Conservation (phyloP, 2,888 invertebrate genomes). For the Plebejus melissa region DNA sequence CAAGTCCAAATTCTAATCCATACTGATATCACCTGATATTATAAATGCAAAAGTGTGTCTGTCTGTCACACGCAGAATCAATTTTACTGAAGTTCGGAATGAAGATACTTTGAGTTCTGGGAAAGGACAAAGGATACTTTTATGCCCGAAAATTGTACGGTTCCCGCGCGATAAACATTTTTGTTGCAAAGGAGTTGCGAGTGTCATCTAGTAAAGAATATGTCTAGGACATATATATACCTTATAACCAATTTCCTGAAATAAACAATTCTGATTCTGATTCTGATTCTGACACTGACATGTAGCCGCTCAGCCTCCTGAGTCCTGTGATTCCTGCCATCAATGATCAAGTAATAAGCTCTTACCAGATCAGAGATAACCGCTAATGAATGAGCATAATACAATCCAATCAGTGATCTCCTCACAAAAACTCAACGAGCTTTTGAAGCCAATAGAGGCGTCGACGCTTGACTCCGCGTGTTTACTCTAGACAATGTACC, state of each 20-base stretch:
- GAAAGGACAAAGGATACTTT: no score
- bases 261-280: no score
- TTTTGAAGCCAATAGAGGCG: constrained; percentile 2
- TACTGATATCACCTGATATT: no score
- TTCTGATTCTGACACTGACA: neutral
- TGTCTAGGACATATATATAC: neutral
- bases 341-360: neutral
- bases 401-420: constrained; percentile 16
- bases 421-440: neutral
- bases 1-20: neutral
- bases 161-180: no score
- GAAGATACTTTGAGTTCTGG: no score
- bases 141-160: no score
- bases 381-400: neutral
- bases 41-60: no score
- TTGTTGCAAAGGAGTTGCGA: no score
- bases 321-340: neutral
- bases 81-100: no score
- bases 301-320: neutral
- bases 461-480: constrained; percentile 3
- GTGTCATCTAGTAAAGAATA: neutral
- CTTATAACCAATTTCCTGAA: no score
- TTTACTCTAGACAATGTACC: constrained; percentile 26
- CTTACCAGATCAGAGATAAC: neutral
- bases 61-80: no score